Percentiles rank a stretch among this genome's conserved stretches.
Conservation (phyloP, 2,113 vertebrate genomes). For the Paradisaea rubra region DNA sequence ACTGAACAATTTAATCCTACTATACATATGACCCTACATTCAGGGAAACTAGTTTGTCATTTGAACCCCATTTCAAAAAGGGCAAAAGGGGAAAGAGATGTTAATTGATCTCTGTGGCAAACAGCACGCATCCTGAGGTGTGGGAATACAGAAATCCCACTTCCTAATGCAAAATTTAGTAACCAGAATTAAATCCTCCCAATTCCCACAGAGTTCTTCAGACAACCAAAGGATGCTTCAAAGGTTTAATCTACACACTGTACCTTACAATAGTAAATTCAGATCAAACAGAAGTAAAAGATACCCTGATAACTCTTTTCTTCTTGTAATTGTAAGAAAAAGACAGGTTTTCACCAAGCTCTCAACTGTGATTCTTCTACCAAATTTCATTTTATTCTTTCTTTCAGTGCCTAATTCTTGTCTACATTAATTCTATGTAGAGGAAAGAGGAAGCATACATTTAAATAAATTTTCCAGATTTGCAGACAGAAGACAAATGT, state of each 20-base stretch:
- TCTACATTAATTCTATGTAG: constrained; percentile 29
- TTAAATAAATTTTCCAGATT: constrained; percentile 59
- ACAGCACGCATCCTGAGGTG: not conserved
- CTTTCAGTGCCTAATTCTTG: constrained; percentile 2
- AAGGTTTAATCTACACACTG: not conserved
- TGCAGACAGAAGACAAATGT: constrained; percentile 46
- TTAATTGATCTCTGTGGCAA: not conserved
- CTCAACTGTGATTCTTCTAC: not conserved
- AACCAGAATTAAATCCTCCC: not conserved
- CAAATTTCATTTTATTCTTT: constrained; percentile 7
- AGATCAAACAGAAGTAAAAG: not conserved
- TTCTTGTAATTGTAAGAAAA: not conserved
- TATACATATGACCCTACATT: not conserved
- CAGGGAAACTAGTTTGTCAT: not conserved
- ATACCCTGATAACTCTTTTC: not conserved
- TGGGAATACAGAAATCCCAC: not conserved
- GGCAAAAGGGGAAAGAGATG: not conserved
- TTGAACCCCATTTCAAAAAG: not conserved
- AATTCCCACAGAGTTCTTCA: not conserved
- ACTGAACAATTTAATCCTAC: not conserved
- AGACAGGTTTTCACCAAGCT: not conserved
- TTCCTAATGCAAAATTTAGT: not conserved
- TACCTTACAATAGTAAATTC: not conserved
- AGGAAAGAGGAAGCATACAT: constrained; percentile 37
- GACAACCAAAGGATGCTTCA: not conserved